Base-by-base conservation (phyloP, 2,797 vertebrate species). In the Meda fulgida region DNA sequence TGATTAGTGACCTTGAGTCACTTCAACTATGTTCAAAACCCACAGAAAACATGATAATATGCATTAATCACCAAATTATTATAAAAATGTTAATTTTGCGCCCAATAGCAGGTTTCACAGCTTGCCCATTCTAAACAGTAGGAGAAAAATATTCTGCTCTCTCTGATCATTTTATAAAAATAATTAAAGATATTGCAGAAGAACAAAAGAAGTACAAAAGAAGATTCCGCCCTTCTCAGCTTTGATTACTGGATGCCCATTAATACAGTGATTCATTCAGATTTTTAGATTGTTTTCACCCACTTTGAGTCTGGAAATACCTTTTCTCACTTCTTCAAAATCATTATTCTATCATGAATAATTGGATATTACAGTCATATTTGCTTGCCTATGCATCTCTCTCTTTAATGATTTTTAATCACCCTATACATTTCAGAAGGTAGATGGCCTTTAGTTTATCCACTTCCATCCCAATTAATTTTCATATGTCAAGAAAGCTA, bases 341-440 rank as follows among this genome's bases (percentile, higher is more conserved):
- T 80, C 19, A n/a, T 71, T 9, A 83, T 83, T 53, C 53, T 26
- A 4, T 83, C 65, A 66, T 76, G 40, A 83, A 76, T 84, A 84
- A 76, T 51, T 58, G 72, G 46, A 48, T 5, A 70, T 63, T 34
- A 76, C 36, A 75, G 53, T 83, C 65, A 63, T 53, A 34, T 79
- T 79, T 83, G 48, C 58, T 63, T 29, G 71, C 21, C 7, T 75
- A 18, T 80, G 29, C 7, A 72, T 72, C 31, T 78, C 66, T 46
- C 63, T 55, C 18, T 60, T 60, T 40, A 16, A 11, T 40, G 16
- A 23, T 46, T 69, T 55, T 55, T 55, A 38, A 80, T 26, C 26
- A 34, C 63, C 13, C 18, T 53, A 80, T 58, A 31, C 1, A 29
- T 40, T 55, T 58, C 14, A 38, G 3, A 55, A 40, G 14, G 21